A percentile compares a stretch with the other conserved stretches of the same genome.
Conservation (phyloP, 2,888 invertebrate species). For the Hydriomena furcata region DNA sequence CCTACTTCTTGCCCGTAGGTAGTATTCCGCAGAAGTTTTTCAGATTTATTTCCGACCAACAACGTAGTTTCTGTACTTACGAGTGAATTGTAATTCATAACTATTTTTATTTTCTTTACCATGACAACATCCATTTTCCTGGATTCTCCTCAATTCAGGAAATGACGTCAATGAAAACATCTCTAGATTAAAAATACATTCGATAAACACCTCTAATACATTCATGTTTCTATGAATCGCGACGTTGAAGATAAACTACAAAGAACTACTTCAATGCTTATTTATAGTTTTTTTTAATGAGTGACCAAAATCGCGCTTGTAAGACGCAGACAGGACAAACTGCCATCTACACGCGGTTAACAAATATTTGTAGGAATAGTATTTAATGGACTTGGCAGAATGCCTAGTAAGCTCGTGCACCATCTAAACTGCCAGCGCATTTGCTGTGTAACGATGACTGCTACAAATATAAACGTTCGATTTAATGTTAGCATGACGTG, state of each 20-base stretch:
- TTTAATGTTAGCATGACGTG: slow-evolving; percentile 9
- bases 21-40: too few species aligned
- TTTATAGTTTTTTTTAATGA: slow-evolving; percentile 15
- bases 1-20: too few species aligned
- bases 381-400: slow-evolving; percentile 48
- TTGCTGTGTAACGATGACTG: slow-evolving; percentile 32
- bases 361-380: slow-evolving; percentile 38
- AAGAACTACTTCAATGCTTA: slow-evolving; percentile 2
- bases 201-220: slow-evolving; percentile 1
- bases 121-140: not conserved
- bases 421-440: slow-evolving; percentile 30
- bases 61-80: too few species aligned
- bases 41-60: too few species aligned
- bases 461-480: slow-evolving; percentile 15
- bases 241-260: not conserved
- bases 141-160: not conserved
- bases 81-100: too few species aligned
- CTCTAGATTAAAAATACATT: slow-evolving; percentile 15
- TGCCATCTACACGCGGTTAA: slow-evolving; percentile 25
- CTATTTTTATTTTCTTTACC: not conserved
- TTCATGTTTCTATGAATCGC: slow-evolving; percentile 10
- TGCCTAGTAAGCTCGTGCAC: slow-evolving; percentile 49
- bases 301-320: slow-evolving; percentile 12
- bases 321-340: slow-evolving; percentile 20
- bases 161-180: slow-evolving; percentile 7